phyloP scores from a whole-genome alignment of 2,888 invertebrate species.

The Cantharis nigra region DNA sequence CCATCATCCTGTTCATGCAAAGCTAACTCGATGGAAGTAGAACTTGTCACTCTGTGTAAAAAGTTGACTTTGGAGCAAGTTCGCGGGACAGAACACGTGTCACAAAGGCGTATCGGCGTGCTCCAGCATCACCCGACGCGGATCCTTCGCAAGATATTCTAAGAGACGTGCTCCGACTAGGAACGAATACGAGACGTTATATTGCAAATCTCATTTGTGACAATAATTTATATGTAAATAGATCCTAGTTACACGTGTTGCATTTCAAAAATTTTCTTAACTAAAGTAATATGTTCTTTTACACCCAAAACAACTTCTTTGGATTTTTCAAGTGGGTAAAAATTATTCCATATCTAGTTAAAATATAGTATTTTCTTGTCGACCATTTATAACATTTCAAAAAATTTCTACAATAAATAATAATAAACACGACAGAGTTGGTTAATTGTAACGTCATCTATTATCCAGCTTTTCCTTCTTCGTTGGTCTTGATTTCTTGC shows the following conservation, averaged over 20 bases:
- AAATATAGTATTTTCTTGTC: not conserved
- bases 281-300: conserved; percentile 19
- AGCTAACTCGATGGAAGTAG: conserved; percentile 44
- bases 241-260: conserved; percentile 51
- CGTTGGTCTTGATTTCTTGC: not conserved
- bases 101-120: conserved; percentile 45
- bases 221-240: conserved; percentile 57
- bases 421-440: not conserved
- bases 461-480: not conserved
- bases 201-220: conserved; percentile 56
- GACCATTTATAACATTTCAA: not conserved
- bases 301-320: not conserved
- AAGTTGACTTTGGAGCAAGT: conserved; percentile 48
- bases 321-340: not conserved
- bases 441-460: not conserved
- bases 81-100: conserved; percentile 48
- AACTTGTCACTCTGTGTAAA: conserved; percentile 46
- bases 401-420: not conserved
- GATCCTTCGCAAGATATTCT: conserved; percentile 48
- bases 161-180: conserved; percentile 46
- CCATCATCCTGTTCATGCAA: conserved; percentile 44
- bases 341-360: not conserved
- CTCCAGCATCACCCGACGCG: conserved; percentile 37
- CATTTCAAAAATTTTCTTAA: conserved; percentile 42
- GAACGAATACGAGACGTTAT: conserved; percentile 49